These are phyloP conservation scores for Laupala kohalensis DNA, from an alignment of 1,140 invertebrate species.

Conservation along the genomic window DNA sequence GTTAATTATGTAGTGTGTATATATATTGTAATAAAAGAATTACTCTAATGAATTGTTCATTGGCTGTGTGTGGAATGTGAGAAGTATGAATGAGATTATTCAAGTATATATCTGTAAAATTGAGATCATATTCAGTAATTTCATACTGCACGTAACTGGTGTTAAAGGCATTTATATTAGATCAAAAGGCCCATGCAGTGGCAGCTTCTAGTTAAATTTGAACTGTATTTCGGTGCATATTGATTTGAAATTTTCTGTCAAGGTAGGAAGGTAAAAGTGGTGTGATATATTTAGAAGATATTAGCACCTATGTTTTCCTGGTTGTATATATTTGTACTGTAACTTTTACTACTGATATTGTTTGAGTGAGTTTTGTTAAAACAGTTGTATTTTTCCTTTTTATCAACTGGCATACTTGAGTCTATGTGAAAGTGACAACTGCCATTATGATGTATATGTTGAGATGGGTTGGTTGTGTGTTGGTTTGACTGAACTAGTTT, in stretches of 20 bases:
- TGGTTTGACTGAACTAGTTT: constrained; percentile 20
- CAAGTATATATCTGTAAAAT: neutral
- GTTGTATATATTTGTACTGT: neutral
- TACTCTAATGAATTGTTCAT: neutral
- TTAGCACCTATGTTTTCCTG: neutral
- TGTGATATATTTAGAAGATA: neutral
- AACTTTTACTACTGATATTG: neutral
- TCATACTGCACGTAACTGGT: neutral
- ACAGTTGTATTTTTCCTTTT: neutral
- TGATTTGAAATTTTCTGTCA: neutral
- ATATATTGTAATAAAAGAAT: neutral
- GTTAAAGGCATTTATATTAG: neutral
- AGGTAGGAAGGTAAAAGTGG: neutral
- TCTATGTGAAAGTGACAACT: constrained; percentile 9
- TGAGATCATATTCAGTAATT: neutral
- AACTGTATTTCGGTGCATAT: neutral
- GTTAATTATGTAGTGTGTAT: neutral
- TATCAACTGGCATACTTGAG: neutral
- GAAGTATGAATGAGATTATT: constrained; percentile 2
- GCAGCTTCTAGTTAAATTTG: neutral
- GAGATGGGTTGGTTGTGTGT: neutral
- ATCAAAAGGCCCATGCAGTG: neutral
- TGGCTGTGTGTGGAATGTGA: constrained; percentile 1
- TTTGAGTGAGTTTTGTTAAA: neutral
- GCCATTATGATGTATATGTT: neutral